A percentile compares a stretch with the other conserved stretches of the same genome.
phyloP scores from a whole-genome alignment of 2,888 invertebrate species.

The Sabellastarte sp. region DNA sequence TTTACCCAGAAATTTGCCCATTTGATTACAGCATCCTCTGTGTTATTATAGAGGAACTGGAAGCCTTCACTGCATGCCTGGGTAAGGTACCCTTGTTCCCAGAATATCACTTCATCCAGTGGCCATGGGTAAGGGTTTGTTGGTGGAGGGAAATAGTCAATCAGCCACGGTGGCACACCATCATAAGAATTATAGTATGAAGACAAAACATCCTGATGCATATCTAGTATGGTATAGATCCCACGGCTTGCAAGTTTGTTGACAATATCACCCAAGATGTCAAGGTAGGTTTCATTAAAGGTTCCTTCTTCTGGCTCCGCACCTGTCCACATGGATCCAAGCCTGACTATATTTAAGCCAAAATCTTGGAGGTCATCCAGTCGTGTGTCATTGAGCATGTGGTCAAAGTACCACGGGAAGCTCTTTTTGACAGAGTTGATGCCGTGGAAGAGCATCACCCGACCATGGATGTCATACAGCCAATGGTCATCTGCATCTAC shows the following conservation, averaged over 20 bases:
- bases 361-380: constrained; percentile 28
- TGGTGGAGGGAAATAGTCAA: constrained; percentile 34
- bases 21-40: constrained; percentile 20
- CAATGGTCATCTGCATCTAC: constrained; percentile 16
- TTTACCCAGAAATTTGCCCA: constrained; percentile 35
- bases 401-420: constrained; percentile 33
- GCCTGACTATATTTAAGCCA: constrained; percentile 38
- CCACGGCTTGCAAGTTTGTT: constrained; percentile 25
- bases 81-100: constrained; percentile 35
- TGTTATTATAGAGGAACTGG: constrained; percentile 37
- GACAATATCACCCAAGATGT: constrained; percentile 21
- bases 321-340: constrained; percentile 42
- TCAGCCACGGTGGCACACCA: constrained; percentile 36
- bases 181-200: constrained; percentile 29
- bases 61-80: constrained; percentile 34
- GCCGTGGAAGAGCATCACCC: constrained; percentile 37
- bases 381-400: constrained; percentile 21
- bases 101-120: constrained; percentile 20
- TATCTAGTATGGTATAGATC: constrained; percentile 38
- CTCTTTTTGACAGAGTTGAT: constrained; percentile 34
- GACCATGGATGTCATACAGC: constrained; percentile 30
- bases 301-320: constrained; percentile 25
- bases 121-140: constrained; percentile 36
- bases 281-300: constrained; percentile 36
- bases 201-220: constrained; percentile 38